Base-by-base conservation (phyloP, 2,888 invertebrate genomes). In the Chrysodeixis includens region DNA sequence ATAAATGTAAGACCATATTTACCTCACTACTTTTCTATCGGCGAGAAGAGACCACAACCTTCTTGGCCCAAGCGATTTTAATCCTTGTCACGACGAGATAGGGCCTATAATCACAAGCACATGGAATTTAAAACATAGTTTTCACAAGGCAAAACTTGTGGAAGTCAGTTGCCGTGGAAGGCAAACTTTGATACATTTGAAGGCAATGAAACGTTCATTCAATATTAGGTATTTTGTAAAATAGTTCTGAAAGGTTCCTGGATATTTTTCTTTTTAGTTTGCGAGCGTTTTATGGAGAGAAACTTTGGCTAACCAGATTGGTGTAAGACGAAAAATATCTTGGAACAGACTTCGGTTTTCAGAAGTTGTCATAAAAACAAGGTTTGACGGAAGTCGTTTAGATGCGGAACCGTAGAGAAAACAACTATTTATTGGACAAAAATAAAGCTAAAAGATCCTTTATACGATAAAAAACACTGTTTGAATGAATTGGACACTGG, bases 181-280 rank as follows among this genome's bases (percentile, higher is more conserved):
- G 12, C 10, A 51, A 74, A 67, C 57, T 70, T 64, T 51, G n/a
- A 30, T 54, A 62, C 40, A 32, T 66, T 70, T 68, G 49, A 72
- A 65, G 46, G 10, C 51, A 63, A 73, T 61, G 56, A 69, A 68
- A 63, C 56, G 66, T 66, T 66, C 61, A 52, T 57, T 62, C 65
- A 66, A 60, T 32, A 56, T 20, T 51, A 35, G 30, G 71, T 57
- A 75, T 52, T 71, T 65, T 57, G 12, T 46, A 18, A 52, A 55
- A 14, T 3, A 66, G 30, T 71, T 71, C 30, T 7, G 12, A 7
- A 40, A 14, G 5, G 32, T 6, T 44, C n/a, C 16, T n/a, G 0
- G 44, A 30, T 30, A 18, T 18, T 57, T 49, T 49, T 49, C 46
- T 18, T 18, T 9, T 8, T 46, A 9, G 8, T 46, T 46, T 46